Conservation (phyloP, 2,797 vertebrate genomes). For the Siniperca obscura region DNA sequence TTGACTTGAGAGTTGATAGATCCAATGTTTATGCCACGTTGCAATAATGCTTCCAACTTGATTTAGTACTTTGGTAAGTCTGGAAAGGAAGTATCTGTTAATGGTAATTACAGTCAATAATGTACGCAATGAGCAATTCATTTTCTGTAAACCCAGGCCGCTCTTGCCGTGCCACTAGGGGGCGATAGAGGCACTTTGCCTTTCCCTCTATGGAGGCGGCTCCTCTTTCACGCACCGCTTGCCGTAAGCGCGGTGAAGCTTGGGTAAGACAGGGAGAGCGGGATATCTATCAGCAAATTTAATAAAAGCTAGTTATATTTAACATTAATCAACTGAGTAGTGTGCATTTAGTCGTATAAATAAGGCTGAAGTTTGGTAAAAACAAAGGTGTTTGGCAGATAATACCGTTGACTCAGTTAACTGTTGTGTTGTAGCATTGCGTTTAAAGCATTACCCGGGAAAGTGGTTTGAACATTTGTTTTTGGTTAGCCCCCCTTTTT, state of each 20-base stretch:
- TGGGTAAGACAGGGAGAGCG: conserved; percentile 71
- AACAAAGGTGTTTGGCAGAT: background rate
- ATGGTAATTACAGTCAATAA: background rate
- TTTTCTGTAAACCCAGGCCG: background rate
- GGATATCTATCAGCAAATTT: conserved; percentile 35
- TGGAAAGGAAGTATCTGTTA: background rate
- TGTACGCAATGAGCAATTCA: background rate
- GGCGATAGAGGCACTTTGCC: conserved; percentile 33
- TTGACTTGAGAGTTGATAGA: background rate
- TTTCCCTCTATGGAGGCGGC: background rate
- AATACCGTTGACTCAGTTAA: too few relatives aligned
- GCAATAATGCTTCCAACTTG: background rate
- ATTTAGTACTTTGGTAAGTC: background rate
- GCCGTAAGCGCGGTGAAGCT: conserved; percentile 66
- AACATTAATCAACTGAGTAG: background rate
- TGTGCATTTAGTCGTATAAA: background rate
- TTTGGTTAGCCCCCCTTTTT: conserved; percentile 46
- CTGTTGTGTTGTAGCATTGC: background rate
- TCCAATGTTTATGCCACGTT: background rate
- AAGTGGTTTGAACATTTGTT: conserved; percentile 64
- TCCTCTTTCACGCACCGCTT: conserved; percentile 7
- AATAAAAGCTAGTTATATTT: background rate
- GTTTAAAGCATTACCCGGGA: conserved; percentile 58
- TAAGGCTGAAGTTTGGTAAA: background rate
- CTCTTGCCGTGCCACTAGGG: background rate